Evolutionary conservation across 2,888 invertebrate species (phyloP), one percentile per base, ranked within the genome.

Genomic region (Thecophora atra): DNA sequence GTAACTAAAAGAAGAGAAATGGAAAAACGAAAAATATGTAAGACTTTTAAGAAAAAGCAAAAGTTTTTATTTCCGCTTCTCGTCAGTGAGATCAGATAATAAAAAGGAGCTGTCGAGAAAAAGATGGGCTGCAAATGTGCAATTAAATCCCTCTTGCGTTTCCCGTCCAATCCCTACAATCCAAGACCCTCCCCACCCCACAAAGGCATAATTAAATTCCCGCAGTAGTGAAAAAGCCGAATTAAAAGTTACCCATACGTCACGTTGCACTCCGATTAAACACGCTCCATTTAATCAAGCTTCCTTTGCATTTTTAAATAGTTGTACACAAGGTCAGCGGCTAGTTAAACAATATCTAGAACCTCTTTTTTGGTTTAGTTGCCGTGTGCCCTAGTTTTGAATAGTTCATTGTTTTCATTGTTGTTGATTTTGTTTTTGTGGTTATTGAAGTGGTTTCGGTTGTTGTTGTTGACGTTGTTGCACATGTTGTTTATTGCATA

Each of bases 391-490:
- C 62, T 19, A 62, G 62, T 62, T 62, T 56, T 1, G 11, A 30
- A 30, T 54, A 21, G 1, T 54, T 54, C 7, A 21, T 60, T 58
- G 58, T 26, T 6, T 13, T 30, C 19, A 15, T 26, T 60, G 30
- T 28, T 4, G 19, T 28, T 30, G 37, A 6, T 62, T 6, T 37
- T 62, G 37, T 4, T 63, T 15, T 63, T 63, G 37, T 1, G n/a
- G n/a, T 63, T 63, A 5, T 63, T 37, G 2, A 11, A 21, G 24
- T 58, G 24, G 19, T 47, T 47, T 17, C 24, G 51, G 2, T 65
- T 65, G 26, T 62, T 37, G 62, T 62, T 62, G 30, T 30, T 26
- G 4, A n/a, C 37, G 62, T 37, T 64, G 64, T 37, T 64, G 64
- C 64, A 15, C 24, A 21, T 54, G 19, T 54, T 54, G 54, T 63